Evolutionary conservation across 2,113 vertebrate species (phyloP).

Genomic region (Cheilinus undulatus): DNA sequence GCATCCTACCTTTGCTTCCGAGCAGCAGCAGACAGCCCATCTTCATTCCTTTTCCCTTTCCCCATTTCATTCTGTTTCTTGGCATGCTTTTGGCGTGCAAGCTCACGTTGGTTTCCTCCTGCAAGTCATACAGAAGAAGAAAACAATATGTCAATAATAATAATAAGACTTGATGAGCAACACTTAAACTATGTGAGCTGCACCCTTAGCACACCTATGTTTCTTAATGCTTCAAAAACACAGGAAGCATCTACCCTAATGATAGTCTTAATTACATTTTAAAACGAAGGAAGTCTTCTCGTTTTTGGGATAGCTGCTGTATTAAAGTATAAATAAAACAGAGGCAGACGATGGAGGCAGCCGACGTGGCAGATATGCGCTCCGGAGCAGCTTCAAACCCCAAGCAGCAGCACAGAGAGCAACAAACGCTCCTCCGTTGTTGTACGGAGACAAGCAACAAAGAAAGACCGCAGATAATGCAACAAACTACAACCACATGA

Average conservation of each 20-base stretch:
- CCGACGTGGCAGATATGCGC: conserved; percentile 75
- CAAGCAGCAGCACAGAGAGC: conserved; percentile 4
- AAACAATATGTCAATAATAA: not conserved
- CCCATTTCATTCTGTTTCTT: conserved; percentile 86
- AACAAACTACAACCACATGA: fast-evolving
- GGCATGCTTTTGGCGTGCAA: conserved; percentile 90
- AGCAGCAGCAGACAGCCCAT: conserved; percentile 91
- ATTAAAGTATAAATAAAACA: not conserved
- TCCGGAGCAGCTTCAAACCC: conserved; percentile 24
- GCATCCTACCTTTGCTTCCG: conserved; percentile 88
- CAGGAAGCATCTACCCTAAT: too few species aligned
- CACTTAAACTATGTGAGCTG: not conserved
- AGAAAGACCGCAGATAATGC: not conserved
- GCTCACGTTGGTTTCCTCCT: conserved; percentile 94
- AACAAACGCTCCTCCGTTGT: too few species aligned
- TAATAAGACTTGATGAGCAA: not conserved
- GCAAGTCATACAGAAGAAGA: not conserved
- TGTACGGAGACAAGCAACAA: not conserved
- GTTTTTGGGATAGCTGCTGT: too few species aligned
- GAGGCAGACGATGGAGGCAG: conserved; percentile 28
- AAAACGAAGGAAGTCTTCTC: too few species aligned
- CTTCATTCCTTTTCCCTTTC: conserved; percentile 88
- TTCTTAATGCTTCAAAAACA: not conserved
- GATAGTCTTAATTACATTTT: too few species aligned
- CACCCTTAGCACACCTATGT: not conserved